phyloP scores from a whole-genome alignment of 2,888 invertebrate genomes.

The Yponomeuta sedellus region DNA sequence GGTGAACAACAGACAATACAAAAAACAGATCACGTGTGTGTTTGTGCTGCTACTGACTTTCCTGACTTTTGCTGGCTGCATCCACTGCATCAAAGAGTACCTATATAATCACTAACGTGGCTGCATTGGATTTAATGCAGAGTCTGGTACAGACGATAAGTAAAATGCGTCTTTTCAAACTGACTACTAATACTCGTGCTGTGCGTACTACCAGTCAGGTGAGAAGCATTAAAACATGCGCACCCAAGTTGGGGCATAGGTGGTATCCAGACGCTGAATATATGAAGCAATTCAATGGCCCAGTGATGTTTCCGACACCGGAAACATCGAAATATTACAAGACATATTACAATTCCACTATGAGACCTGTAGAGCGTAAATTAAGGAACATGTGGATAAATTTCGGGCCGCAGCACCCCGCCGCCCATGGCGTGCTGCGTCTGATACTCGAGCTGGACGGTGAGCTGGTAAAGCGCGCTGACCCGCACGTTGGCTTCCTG shows the following conservation, averaged over 20 bases:
- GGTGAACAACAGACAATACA: too few species aligned
- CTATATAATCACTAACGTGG: too few species aligned
- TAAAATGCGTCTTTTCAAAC: neutral
- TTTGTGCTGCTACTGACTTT: too few species aligned
- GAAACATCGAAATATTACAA: constrained; percentile 49
- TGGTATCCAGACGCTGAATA: constrained; percentile 83
- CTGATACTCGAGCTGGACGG: constrained; percentile 88
- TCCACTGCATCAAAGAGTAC: too few species aligned
- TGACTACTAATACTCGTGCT: neutral
- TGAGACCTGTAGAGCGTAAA: constrained; percentile 72
- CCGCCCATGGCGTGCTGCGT: constrained; percentile 92
- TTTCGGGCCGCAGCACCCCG: constrained; percentile 94
- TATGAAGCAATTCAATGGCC: constrained; percentile 69
- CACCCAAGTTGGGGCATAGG: constrained; percentile 35
- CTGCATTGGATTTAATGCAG: too few species aligned
- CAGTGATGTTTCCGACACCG: constrained; percentile 76
- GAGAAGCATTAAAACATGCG: constrained; percentile 32
- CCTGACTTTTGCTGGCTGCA: too few species aligned
- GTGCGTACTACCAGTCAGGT: constrained; percentile 21
- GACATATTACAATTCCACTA: constrained; percentile 45
- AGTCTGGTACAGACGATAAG: too few species aligned
- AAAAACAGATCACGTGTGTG: too few species aligned
- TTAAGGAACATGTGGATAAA: constrained; percentile 83
- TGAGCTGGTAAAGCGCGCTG: constrained; percentile 85
- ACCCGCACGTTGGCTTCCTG: constrained; percentile 91